Base-by-base conservation (phyloP, 2,888 invertebrate species). In the Cephus nigrinus region DNA sequence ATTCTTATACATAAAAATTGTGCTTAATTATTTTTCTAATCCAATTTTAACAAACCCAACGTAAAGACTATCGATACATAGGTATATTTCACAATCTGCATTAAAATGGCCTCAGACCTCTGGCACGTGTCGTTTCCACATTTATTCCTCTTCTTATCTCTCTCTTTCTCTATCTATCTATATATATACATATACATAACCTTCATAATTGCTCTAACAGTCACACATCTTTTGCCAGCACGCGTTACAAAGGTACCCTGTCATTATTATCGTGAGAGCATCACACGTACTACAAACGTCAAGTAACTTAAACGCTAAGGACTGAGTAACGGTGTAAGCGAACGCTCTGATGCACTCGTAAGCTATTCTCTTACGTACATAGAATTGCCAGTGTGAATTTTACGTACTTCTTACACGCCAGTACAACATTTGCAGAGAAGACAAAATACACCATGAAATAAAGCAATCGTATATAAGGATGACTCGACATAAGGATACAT, bases 271-370 rank as follows among this genome's bases (percentile, higher is more conserved):
- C 71, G 31, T 32, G 71, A 71, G 32, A 31, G 71, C 71, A 71
- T 31, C 32, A 71, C 71, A 33, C 71, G 71, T 71, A 71, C 71
- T 31, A 12, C 71, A 23, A 71, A 33, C 33, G 31, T 71, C 23
- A 23, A 55, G 55, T 55, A 15, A 55, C 55, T 55, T 55, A 55
- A 55, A 55, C 55, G 55, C 23, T 55, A 15, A 55, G 34, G 34
- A 73, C 73, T 34, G 72, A 83, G 83, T 89, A 89, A 89, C 89
- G 89, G 89, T 87, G 84, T 83, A 81, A 84, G 80, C 88, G 85
- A 86, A 89, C 89, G 89, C 89, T 88, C 89, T 87, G 88, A 81
- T 88, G 88, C 82, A 79, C 87, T 81, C 81, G 76, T 85, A 87
- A 55, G 55, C 23, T 55, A 55, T 55, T 55, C 55, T 55, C 55